Base-by-base conservation (phyloP, 2,113 vertebrate species). In the Platysternon megacephalum region DNA sequence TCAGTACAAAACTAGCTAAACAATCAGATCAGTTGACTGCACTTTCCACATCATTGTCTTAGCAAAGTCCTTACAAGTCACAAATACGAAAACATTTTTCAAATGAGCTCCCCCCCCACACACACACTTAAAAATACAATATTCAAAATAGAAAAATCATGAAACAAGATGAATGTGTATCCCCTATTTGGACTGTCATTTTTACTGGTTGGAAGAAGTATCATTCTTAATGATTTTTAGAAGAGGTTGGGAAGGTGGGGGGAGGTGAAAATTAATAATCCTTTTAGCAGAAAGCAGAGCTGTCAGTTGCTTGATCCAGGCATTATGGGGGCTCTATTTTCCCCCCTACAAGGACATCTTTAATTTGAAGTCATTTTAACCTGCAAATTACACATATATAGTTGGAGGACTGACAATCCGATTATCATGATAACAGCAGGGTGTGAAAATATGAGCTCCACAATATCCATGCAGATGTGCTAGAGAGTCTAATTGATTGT, bases 331-430 rank as follows among this genome's bases (percentile, higher is more conserved):
- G 12, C 42, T 76, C 74, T 79, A 91, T 93, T 85, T 88, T 76
- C 85, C 81, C 52, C 85, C 48, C 49, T 76, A 97, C 56, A 89
- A 96, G 92, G 35, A 90, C n/a, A 76, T 80, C 81, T 96, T 97
- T 97, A 95, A 95, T 95, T 96, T 95, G 49, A 61, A 90, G 68
- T 35, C 24, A 48, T 91, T 97, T 96, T 90, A 96, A 88, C 95
- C 92, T 94, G 90, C 29, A 88, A 95, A 89, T 51, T 51, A 84
- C 93, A 81, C 79, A 94, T 79, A 78, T 90, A 16, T 49, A 85
- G 52, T 80, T 94, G 86, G 56, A 94, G 76, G 79, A 58, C 84
- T 96, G 88, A 94, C 87, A 97, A 96, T 92, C 93, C 93, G 11
- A 95, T 97, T 96, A 58, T 79, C 55, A 55, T 89, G 82, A 68